Percentiles rank a stretch among this genome's conserved stretches.
These are phyloP conservation scores for Karalla daura DNA, from an alignment of 2,797 vertebrate species.

Conservation along the genomic window DNA sequence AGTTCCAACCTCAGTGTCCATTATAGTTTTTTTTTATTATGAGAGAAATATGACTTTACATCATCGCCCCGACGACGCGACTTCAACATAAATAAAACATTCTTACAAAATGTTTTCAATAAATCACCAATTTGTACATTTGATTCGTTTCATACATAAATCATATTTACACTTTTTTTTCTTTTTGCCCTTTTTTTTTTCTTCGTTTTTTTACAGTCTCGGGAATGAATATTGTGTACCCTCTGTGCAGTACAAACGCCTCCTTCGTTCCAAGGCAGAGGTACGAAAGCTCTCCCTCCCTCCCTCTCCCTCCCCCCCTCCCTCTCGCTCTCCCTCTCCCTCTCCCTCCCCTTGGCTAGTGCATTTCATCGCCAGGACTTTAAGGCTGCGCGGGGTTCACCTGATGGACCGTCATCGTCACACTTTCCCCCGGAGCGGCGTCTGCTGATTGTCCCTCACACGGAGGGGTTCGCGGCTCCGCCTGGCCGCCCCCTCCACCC, in stretches of 20 bases:
- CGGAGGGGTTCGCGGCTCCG: conserved; percentile 44
- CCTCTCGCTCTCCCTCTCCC: conserved; percentile 78
- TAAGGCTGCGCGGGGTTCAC: conserved; percentile 77
- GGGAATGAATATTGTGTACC: conserved; percentile 78
- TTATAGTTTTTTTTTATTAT: conserved; percentile 83
- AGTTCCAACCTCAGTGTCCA: conserved; percentile 1
- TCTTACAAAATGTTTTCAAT: conserved; percentile 89
- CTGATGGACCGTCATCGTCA: conserved; percentile 66
- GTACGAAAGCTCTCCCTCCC: conserved; percentile 77
- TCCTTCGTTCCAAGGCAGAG: conserved; percentile 79
- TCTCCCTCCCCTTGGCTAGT: conserved; percentile 84
- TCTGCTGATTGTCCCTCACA: conserved; percentile 72
- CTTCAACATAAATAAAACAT: conserved; percentile 95
- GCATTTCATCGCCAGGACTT: conserved; percentile 79
- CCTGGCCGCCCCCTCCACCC: conserved; percentile 26
- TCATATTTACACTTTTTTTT: conserved; percentile 84
- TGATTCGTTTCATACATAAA: conserved; percentile 81
- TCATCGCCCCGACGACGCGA: conserved; percentile 75
- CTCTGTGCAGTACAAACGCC: conserved; percentile 71
- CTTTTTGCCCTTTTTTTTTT: conserved; percentile 79
- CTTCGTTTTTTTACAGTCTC: conserved; percentile 83
- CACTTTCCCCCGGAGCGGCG: conserved; percentile 51
- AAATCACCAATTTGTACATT: conserved; percentile 90
- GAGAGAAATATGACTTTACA: conserved; percentile 88
- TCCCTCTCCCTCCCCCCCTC: conserved; percentile 77